A percentile compares a stretch with the other conserved stretches of the same genome.
Evolutionary conservation across 1,140 invertebrate genomes (phyloP).

Genomic region (Monochamus saltuarius): DNA sequence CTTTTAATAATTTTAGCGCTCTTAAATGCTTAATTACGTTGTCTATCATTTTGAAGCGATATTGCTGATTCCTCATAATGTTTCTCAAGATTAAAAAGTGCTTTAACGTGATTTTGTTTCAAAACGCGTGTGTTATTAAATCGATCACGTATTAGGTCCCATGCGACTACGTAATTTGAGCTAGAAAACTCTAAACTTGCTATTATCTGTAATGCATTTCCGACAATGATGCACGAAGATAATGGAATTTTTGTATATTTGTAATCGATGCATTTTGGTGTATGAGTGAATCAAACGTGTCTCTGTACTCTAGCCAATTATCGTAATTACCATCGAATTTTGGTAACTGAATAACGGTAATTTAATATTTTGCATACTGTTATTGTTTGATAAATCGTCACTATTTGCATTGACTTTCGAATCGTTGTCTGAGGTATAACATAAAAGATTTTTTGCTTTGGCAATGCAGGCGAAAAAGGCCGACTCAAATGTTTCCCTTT

Average conservation of each 20-base stretch:
- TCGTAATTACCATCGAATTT: slow-evolving; percentile 25
- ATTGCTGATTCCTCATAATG: slow-evolving; percentile 7
- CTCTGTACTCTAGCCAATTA: slow-evolving; percentile 26
- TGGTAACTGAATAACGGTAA: slow-evolving; percentile 21
- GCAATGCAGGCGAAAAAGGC: too few relatives aligned
- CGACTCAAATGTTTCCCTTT: too few relatives aligned
- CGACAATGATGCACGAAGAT: slow-evolving; percentile 13
- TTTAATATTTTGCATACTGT: slow-evolving; percentile 10
- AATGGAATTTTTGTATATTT: slow-evolving; percentile 27
- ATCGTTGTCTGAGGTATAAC: too few relatives aligned
- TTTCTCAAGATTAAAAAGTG: slow-evolving; percentile 13
- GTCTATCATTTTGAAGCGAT: too few relatives aligned
- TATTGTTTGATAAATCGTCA: too few relatives aligned
- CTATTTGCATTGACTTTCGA: too few relatives aligned
- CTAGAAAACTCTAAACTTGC: slow-evolving; percentile 20
- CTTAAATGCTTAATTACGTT: too few relatives aligned
- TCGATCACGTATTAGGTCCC: slow-evolving; percentile 21
- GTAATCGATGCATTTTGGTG: slow-evolving; percentile 14
- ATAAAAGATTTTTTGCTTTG: too few relatives aligned
- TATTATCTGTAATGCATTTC: slow-evolving; percentile 15
- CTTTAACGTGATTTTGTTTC: slow-evolving; percentile 22
- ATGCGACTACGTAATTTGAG: slow-evolving; percentile 23
- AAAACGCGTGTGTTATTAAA: slow-evolving; percentile 22
- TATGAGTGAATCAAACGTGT: slow-evolving; percentile 27
- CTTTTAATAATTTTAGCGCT: too few relatives aligned